A percentile compares a stretch with the other conserved stretches of the same genome.
Evolutionary conservation across 37 sponge, comb jelly and placozoan genomes (phyloP).

Genomic region (Geodia barretti): DNA sequence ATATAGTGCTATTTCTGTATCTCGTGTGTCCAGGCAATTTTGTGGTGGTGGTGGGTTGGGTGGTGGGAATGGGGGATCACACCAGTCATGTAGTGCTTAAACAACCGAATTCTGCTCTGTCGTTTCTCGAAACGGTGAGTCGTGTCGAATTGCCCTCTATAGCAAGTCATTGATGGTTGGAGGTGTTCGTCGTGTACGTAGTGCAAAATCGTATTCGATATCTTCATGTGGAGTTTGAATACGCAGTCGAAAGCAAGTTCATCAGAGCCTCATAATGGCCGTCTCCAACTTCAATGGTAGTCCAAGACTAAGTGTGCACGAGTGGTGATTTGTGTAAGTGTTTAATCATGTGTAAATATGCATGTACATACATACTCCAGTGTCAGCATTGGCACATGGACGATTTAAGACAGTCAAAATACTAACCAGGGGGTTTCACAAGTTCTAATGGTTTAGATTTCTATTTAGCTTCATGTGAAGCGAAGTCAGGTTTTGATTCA

Average conservation of each 20-base stretch:
- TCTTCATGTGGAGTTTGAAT: background rate
- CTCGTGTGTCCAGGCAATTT: too few relatives aligned
- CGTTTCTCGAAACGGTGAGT: background rate
- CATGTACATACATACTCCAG: background rate
- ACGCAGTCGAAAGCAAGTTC: background rate
- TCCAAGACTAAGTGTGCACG: background rate
- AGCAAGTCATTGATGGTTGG: background rate
- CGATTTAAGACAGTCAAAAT: too few relatives aligned
- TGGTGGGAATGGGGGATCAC: background rate
- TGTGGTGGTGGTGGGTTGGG: background rate
- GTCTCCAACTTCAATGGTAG: background rate
- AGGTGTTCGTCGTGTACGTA: background rate
- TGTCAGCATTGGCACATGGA: too few relatives aligned
- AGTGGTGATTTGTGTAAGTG: background rate
- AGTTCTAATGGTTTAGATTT: too few relatives aligned
- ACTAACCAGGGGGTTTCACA: too few relatives aligned
- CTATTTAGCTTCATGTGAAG: too few relatives aligned
- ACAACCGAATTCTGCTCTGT: background rate
- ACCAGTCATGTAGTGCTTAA: background rate
- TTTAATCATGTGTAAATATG: background rate
- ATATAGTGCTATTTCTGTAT: too few relatives aligned
- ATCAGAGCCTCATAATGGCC: background rate
- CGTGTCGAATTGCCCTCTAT: background rate
- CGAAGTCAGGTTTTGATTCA: too few relatives aligned
- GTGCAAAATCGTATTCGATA: background rate